Base-by-base conservation (phyloP, 2,888 invertebrate species). In the Eretmocerus hayati region DNA sequence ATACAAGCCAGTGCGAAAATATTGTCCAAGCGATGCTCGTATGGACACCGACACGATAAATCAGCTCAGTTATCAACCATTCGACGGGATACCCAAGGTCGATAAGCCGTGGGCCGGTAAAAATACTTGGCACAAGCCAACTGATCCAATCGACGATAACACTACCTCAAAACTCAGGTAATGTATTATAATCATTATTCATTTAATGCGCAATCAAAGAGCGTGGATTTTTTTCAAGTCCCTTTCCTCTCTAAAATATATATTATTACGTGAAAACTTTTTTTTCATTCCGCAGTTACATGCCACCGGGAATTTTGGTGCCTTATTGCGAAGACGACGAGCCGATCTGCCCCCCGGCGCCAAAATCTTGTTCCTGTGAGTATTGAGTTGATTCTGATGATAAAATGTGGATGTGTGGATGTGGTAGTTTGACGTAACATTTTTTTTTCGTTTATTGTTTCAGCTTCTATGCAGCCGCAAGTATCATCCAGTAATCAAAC, bases 81-180 rank as follows among this genome's bases (percentile, higher is more conserved):
- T 73, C 62, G 65, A 73, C 2, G 20, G 16, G 1, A 65, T 65
- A 0, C 61, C 60, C 26, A 69, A 67, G 2, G 62, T 69, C 16
- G 70, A 72, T 18, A 72, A 66, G 61, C 72, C 75, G 2, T 75
- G 75, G 74, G 71, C 72, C 8, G 59, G 62, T 13, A 72, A 66
- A 47, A 61, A 60, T 1, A 59, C 63, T 31, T 75, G 72, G 54
- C 62, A 64, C 21, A 72, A 69, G 4, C 75, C 75, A 2, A 63
- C 64, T 13, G 59, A 67, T 16, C 57, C 71, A 22, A 70, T 75
- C 66, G 76, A 81, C 55, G 78, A 76, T 48, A 77, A 80, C 23
- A 83, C 83, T 0, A 68, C 81, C 0, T 80, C 83, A 61, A 74
- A 74, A 36, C 72, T 80, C 38, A 82, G 81, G 57, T 83, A 78